These are phyloP conservation scores for Umimayanthus kanabou DNA, from an alignment of 92 coral and sea anemone genomes.

Conservation along the genomic window DNA sequence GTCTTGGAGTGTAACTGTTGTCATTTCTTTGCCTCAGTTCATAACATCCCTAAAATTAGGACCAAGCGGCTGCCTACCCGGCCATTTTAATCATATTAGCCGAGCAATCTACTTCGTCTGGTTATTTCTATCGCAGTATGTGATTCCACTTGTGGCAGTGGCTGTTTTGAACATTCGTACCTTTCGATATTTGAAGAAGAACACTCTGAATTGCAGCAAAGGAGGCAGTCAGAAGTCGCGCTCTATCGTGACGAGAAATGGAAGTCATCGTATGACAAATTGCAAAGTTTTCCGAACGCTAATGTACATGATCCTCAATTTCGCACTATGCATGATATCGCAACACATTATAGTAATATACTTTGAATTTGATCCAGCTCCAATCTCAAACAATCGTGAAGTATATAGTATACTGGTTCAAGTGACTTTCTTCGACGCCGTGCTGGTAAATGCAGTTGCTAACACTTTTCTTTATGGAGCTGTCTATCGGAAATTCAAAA, in stretches of 20 bases:
- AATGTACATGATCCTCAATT: conserved; percentile 12
- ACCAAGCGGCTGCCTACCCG: not conserved
- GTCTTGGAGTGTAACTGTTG: conserved; percentile 17
- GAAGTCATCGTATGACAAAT: not conserved
- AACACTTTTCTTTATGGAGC: conserved; percentile 30
- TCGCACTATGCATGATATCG: conserved; percentile 20
- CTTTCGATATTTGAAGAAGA: conserved; percentile 3
- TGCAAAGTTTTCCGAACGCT: conserved; percentile 24
- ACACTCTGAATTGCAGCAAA: not conserved
- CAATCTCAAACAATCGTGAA: not conserved
- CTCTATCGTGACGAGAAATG: not conserved
- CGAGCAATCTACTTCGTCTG: not conserved
- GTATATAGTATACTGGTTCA: not conserved
- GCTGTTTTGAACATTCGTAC: not conserved
- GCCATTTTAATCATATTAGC: not conserved
- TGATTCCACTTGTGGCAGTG: not conserved
- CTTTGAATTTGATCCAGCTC: not conserved
- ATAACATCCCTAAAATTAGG: not conserved
- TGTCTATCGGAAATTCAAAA: conserved; percentile 17
- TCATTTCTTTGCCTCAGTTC: not conserved
- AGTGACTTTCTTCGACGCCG: conserved; percentile 1
- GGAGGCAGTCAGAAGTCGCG: not conserved
- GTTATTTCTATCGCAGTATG: conserved; percentile 22
- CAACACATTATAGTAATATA: conserved; percentile 1
- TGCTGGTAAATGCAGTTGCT: conserved; percentile 23